Base-by-base conservation (phyloP, 2,888 invertebrate species). In the Glomeris marginata region DNA sequence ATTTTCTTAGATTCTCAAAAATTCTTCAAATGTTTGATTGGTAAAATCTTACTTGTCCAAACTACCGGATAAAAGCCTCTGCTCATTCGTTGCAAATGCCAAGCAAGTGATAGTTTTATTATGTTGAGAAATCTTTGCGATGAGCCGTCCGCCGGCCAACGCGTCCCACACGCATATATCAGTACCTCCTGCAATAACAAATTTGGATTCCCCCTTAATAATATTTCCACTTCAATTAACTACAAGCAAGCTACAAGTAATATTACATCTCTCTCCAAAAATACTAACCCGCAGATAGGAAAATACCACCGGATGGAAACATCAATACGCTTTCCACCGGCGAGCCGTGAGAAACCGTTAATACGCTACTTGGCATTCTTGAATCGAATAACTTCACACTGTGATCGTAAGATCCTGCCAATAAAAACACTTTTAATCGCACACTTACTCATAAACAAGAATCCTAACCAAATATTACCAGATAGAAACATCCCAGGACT, bases 31-130 rank as follows among this genome's bases (percentile, higher is more conserved):
- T n/a, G n/a, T n/a, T n/a, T n/a, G n/a, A n/a, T n/a, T n/a, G n/a
- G n/a, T n/a, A n/a, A n/a, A n/a, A n/a, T n/a, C 28, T 22, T 55
- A 67, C 67, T 87, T 78, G 66, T 98, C 97, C 50, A 97, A 72
- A 2, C 91, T 87, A 1, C 84, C 88, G 0, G 94, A 91, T 59
- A 95, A 67, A 18, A 97, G 72, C 60, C 87, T 76, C 56, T 78
- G 81, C 21, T 84, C 83, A 62, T 84, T 78, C 41, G 81, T 82
- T 21, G 85, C 85, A 54, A 94, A 74, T 56, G 78, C 73, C 45
- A 97, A 66, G 56, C 84, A 82, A 0, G 92, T 97, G 1, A 97
- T 80, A 0, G 94, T 90, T 72, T 97, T 97, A 67, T 94, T 91
- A 68, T 98, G 97, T 59, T 88, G 84, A 2, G 83, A 83, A 55